phyloP scores from a whole-genome alignment of 2,797 vertebrate genomes.

The Onychomys leucogaster region DNA sequence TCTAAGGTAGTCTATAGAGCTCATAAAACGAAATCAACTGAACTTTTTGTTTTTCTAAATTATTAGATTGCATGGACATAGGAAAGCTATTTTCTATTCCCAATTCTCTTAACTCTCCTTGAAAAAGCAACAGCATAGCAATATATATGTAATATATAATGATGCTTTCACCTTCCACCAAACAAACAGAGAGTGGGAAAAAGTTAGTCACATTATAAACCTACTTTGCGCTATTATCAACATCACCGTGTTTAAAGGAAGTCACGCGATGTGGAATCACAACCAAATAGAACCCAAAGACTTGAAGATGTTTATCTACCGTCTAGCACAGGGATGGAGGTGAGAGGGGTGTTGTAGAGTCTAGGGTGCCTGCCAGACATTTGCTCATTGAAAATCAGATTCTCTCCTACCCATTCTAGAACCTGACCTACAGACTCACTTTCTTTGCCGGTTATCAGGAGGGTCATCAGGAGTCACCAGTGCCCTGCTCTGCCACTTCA shows the following conservation, averaged over 20 bases:
- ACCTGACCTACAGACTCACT: not conserved
- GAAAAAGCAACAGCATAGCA: not conserved
- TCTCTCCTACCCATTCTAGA: not conserved
- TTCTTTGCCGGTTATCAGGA: not conserved
- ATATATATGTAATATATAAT: not conserved
- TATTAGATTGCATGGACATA: not conserved
- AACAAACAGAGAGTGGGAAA: not conserved
- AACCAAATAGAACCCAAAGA: slow-evolving; percentile 28
- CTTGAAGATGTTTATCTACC: not conserved
- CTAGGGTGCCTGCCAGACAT: not conserved
- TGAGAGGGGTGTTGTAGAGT: not conserved
- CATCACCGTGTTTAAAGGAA: not conserved
- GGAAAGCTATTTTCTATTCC: not conserved
- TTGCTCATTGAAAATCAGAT: not conserved
- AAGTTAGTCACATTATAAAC: not conserved
- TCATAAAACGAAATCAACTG: not conserved
- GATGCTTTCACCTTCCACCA: not conserved
- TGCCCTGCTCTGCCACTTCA: not conserved
- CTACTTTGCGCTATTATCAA: not conserved
- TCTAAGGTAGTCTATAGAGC: not conserved
- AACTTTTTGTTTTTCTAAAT: slow-evolving; percentile 26
- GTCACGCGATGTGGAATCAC: not conserved
- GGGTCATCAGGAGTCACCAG: not conserved
- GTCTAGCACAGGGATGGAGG: not conserved
- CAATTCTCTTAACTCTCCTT: slow-evolving; percentile 4